Evolutionary conservation across 2,888 invertebrate species (phyloP), one percentile per base, ranked within the genome.

Genomic region (Leptura quadrifasciata): DNA sequence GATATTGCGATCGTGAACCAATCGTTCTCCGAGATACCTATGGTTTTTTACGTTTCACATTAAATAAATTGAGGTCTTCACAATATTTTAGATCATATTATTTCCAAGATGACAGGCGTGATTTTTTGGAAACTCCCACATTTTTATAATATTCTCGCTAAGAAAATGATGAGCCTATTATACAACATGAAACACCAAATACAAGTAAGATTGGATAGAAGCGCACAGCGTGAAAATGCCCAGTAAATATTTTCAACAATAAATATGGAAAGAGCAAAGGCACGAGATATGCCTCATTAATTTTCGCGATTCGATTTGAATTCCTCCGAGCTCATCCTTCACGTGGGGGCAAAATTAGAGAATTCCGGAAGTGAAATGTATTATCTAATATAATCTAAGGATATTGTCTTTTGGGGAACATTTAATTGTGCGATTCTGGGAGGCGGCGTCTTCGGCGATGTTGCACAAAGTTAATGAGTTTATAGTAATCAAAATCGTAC

Each of bases 371-470:
- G 83, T 81, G 80, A 84, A 83, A 88, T 85, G 87, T 87, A 88
- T 87, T 87, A 87, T 87, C 88, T 87, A 87, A 88, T 88, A 88
- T 88, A 87, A 87, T 85, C 86, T 84, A 77, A 84, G 86, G 85
- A 86, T 87, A 86, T 86, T 86, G 86, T 85, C 86, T 86, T 85
- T 85, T 85, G 82, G 83, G 81, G 82, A 83, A 83, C 82, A 83
- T 85, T 85, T 85, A 86, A 86, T 86, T 86, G 85, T 84, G 76
- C 83, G 85, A 85, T 85, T 84, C 84, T 83, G 75, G 68, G 79
- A 58, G n/a, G 27, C 24, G 52, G 67, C 21, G 57, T 20, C 69
- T 74, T 24, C 69, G 69, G 63, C 27, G 69, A n/a, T 54, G 39
- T 54, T 68, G 68, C 55, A 27, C 24, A 12, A 27, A 54, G 54